Evolutionary conservation across 2,797 vertebrate species (phyloP).

Genomic region (Pogonophryne albipinna): DNA sequence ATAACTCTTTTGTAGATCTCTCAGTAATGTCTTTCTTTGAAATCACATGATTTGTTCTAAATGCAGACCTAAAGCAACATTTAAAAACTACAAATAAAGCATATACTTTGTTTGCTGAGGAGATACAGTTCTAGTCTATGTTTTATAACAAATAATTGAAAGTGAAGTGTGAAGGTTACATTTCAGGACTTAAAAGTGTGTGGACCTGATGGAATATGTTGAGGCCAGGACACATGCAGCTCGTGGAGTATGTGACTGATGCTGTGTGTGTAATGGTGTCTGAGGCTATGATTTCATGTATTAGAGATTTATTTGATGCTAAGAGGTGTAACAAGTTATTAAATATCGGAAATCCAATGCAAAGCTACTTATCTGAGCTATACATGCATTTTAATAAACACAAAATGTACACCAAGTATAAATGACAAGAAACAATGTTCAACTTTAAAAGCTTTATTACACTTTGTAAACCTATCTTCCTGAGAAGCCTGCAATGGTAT

Average conservation of each 20-base stretch:
- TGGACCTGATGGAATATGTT: not conserved
- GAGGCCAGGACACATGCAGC: not conserved
- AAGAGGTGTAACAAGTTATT: not conserved
- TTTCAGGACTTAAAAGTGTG: slow-evolving; percentile 14
- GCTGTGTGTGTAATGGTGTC: slow-evolving; percentile 2
- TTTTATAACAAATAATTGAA: not conserved
- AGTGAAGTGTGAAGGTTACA: not conserved
- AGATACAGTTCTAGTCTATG: not conserved
- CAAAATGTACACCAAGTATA: not conserved
- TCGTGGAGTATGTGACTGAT: not conserved
- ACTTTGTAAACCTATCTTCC: slow-evolving; percentile 80
- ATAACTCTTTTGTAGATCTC: not conserved
- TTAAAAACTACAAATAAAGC: slow-evolving; percentile 5
- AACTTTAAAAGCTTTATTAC: slow-evolving; percentile 80
- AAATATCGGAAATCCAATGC: not conserved
- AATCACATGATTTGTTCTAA: not conserved
- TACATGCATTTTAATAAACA: not conserved
- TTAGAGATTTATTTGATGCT: not conserved
- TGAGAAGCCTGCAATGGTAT: slow-evolving; percentile 82
- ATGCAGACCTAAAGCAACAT: slow-evolving; percentile 19
- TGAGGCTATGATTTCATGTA: not conserved
- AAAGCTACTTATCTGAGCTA: not conserved
- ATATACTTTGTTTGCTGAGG: not conserved
- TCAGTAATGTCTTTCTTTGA: not conserved
- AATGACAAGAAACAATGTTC: slow-evolving; percentile 20